phyloP scores from a whole-genome alignment of 2,888 invertebrate genomes.

The Nemotelus nigrinus region DNA sequence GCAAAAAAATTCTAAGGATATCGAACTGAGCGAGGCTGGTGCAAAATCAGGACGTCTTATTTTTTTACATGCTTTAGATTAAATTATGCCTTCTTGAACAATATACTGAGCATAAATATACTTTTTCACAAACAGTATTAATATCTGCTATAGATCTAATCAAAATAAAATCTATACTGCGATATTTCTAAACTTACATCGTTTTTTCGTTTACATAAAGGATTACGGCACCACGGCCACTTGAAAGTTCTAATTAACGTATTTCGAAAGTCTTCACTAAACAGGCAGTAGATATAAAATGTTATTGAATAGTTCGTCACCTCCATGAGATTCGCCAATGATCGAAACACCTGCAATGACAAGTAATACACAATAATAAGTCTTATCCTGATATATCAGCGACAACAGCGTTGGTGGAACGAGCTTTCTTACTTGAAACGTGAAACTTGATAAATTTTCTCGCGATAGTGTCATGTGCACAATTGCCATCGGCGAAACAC shows the following conservation, averaged over 20 bases:
- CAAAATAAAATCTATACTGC: too few species aligned
- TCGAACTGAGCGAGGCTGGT: too few species aligned
- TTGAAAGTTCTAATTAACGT: slow-evolving; percentile 73
- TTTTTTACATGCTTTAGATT: too few species aligned
- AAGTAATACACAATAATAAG: neutral
- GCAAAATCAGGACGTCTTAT: too few species aligned
- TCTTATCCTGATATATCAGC: too few species aligned
- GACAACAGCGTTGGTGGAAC: neutral
- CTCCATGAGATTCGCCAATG: slow-evolving; percentile 78
- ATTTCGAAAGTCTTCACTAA: slow-evolving; percentile 80
- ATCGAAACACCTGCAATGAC: slow-evolving; percentile 70
- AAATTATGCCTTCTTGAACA: too few species aligned
- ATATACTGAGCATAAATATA: too few species aligned
- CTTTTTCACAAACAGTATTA: too few species aligned
- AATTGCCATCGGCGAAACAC: slow-evolving; percentile 78
- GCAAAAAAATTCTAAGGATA: too few species aligned
- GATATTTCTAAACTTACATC: slow-evolving; percentile 55
- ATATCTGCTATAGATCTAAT: too few species aligned
- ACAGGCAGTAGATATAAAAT: slow-evolving; percentile 81
- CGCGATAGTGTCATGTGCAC: slow-evolving; percentile 75
- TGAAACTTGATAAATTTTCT: slow-evolving; percentile 70
- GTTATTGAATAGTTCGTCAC: slow-evolving; percentile 81
- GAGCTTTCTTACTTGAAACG: slow-evolving; percentile 70
- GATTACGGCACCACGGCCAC: slow-evolving; percentile 66
- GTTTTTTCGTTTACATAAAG: slow-evolving; percentile 59